A percentile compares a stretch with the other conserved stretches of the same genome.
phyloP scores from a whole-genome alignment of 2,113 vertebrate genomes.

The Myodes glareolus region DNA sequence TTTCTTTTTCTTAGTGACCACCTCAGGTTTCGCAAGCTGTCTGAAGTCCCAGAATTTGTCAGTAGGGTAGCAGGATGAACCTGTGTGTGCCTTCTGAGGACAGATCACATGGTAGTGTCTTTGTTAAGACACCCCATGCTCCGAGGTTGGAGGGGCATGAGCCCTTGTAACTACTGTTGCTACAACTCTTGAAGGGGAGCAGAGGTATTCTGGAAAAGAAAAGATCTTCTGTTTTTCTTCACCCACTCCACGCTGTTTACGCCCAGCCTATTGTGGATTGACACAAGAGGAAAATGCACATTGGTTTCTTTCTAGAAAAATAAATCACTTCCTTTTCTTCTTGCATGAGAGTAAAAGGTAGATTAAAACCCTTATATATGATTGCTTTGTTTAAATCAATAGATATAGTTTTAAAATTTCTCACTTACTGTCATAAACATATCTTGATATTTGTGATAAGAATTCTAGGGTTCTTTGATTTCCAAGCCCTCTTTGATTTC shows the following conservation, averaged over 20 bases:
- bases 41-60: background rate
- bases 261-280: background rate
- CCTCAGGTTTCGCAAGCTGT: background rate
- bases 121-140: background rate
- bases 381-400: background rate
- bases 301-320: background rate
- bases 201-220: background rate
- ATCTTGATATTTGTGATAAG: background rate
- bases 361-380: background rate
- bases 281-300: background rate
- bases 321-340: background rate
- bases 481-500: background rate
- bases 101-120: background rate
- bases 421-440: background rate
- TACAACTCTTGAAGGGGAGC: background rate
- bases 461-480: background rate
- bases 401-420: background rate
- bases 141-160: fast-evolving
- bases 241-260: background rate
- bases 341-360: background rate
- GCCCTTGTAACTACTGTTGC: background rate
- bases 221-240: background rate
- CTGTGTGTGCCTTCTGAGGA: background rate
- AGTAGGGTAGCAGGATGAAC: background rate
- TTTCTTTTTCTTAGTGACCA: background rate